These are phyloP conservation scores for Simalia tracyae DNA, from an alignment of 2,797 vertebrate species.

Conservation along the genomic window DNA sequence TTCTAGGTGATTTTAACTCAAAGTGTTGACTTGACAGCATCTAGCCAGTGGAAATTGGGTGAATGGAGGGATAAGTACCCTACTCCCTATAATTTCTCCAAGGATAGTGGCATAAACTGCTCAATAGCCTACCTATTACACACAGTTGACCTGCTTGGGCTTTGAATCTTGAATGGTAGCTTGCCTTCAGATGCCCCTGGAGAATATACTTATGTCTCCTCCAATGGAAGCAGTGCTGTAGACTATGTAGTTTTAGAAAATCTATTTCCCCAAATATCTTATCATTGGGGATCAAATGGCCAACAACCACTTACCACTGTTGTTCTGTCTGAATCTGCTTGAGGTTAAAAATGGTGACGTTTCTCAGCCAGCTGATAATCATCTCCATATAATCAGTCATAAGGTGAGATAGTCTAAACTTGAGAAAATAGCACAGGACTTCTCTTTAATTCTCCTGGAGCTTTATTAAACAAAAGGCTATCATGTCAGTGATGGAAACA, in stretches of 20 bases:
- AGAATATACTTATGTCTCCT: background rate
- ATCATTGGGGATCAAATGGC: background rate
- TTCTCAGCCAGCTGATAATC: background rate
- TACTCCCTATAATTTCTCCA: too few relatives aligned
- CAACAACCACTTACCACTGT: background rate
- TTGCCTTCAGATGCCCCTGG: background rate
- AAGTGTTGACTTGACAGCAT: too few relatives aligned
- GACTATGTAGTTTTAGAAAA: background rate
- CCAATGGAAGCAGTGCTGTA: background rate
- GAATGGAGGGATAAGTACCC: too few relatives aligned
- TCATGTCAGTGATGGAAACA: constrained; percentile 1
- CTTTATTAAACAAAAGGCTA: background rate
- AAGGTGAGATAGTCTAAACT: background rate
- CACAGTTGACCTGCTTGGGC: background rate
- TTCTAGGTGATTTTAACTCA: background rate
- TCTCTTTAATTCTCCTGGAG: background rate
- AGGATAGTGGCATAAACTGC: background rate
- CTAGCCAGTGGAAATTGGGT: too few relatives aligned
- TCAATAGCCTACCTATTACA: background rate
- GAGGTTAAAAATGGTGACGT: background rate
- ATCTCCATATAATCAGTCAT: background rate
- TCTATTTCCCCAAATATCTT: background rate
- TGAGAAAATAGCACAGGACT: background rate
- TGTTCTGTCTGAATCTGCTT: background rate
- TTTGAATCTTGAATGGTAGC: background rate